Percentiles rank a stretch among this genome's conserved stretches.
Conservation (phyloP, 92 coral and sea anemone genomes). For the Palythoa grandis region DNA sequence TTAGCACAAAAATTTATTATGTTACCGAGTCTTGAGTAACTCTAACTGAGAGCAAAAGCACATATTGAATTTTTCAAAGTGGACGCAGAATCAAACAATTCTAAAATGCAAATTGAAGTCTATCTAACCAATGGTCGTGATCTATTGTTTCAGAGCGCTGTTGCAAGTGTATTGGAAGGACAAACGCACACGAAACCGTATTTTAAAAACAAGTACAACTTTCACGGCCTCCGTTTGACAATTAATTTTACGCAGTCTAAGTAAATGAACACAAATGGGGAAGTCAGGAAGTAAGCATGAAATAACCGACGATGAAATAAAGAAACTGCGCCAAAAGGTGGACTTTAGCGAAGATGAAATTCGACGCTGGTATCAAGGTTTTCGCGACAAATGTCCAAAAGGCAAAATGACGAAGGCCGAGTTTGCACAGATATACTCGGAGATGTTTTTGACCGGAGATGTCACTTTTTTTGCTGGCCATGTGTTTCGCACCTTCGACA, state of each 20-base stretch:
- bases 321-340: slow-evolving; percentile 81
- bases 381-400: slow-evolving; percentile 89
- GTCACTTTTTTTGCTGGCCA: slow-evolving; percentile 92
- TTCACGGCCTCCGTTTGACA: not conserved
- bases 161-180: no score
- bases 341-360: slow-evolving; percentile 91
- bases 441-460: slow-evolving; percentile 86
- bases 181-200: no score
- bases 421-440: slow-evolving; percentile 87
- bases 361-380: slow-evolving; percentile 86
- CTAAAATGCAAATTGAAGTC: no score
- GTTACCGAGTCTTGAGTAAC: no score
- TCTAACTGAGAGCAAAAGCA: no score
- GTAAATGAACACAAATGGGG: slow-evolving; percentile 56
- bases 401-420: slow-evolving; percentile 94
- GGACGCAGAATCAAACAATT: no score
- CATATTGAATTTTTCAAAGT: no score
- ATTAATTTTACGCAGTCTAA: not conserved
- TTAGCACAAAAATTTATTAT: no score
- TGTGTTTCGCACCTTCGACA: slow-evolving; percentile 97
- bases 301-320: slow-evolving; percentile 77
- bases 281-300: slow-evolving; percentile 71
- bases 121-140: no score
- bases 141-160: no score
- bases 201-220: not conserved